phyloP scores from a whole-genome alignment of 2,113 vertebrate genomes.

The Antechinus stuartii region DNA sequence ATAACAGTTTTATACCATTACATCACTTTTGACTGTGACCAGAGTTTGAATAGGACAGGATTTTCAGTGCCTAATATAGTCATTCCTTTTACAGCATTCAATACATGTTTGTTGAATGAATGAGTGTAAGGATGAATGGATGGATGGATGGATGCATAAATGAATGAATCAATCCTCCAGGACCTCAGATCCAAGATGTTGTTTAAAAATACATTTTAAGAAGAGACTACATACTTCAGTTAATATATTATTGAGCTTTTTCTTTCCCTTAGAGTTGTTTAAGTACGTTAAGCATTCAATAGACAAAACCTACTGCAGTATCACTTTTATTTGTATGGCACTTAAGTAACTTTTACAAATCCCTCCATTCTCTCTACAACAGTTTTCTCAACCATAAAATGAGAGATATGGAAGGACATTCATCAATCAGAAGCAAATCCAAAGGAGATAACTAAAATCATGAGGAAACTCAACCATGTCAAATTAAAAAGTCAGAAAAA shows the following conservation, averaged over 20 bases:
- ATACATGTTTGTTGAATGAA: neutral
- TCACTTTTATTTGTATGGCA: neutral
- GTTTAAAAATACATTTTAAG: neutral
- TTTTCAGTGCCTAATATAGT: neutral
- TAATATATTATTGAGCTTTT: neutral
- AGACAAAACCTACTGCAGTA: neutral
- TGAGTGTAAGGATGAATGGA: neutral
- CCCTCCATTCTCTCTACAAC: neutral
- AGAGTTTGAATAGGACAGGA: neutral
- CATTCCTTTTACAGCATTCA: neutral
- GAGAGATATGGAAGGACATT: neutral
- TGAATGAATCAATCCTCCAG: neutral
- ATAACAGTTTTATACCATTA: neutral
- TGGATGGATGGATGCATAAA: neutral
- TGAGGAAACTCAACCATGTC: neutral
- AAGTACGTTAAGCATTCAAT: neutral
- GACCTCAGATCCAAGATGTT: neutral
- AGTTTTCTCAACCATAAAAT: constrained; percentile 19
- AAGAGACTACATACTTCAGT: neutral
- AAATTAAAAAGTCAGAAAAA: neutral
- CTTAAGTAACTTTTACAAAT: neutral
- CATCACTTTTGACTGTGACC: neutral
- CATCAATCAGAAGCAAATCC: neutral
- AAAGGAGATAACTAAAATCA: neutral
- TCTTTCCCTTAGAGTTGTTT: neutral